phyloP scores from a whole-genome alignment of 2,888 invertebrate genomes.

The Seira musarum region DNA sequence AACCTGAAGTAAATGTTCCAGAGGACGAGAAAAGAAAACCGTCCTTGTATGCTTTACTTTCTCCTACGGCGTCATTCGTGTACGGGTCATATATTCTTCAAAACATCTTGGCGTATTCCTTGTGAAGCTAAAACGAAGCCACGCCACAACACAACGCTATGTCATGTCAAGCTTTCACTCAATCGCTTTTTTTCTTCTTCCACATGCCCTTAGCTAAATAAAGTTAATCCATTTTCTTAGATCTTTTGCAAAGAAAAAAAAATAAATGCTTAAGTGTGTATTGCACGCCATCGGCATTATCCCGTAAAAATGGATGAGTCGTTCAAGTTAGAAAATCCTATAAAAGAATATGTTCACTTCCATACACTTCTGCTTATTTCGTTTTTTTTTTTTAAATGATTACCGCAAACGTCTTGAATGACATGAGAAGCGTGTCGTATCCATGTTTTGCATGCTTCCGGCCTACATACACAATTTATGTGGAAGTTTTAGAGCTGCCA shows the following conservation, averaged over 20 bases:
- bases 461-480: background rate
- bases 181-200: background rate
- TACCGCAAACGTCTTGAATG: background rate
- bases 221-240: conserved; percentile 9
- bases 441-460: conserved; percentile 6
- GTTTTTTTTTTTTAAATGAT: too few species aligned
- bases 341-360: background rate
- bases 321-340: background rate
- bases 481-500: too few species aligned
- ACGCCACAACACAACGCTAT: too few species aligned
- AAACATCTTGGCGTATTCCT: background rate
- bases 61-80: background rate
- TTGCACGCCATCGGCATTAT: conserved; percentile 9
- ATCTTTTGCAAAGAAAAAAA: background rate
- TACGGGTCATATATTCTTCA: too few species aligned
- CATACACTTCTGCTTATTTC: too few species aligned
- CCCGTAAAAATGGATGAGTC: conserved; percentile 7
- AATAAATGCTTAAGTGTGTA: background rate
- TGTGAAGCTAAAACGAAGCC: background rate
- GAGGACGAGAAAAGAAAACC: too few species aligned
- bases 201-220: background rate
- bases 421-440: background rate
- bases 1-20: too few species aligned
- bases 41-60: background rate
- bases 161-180: conserved; percentile 10